Evolutionary conservation across 2,113 vertebrate genomes (phyloP), one percentile per base, ranked within the genome.

Genomic region (Heloderma charlesbogerti): DNA sequence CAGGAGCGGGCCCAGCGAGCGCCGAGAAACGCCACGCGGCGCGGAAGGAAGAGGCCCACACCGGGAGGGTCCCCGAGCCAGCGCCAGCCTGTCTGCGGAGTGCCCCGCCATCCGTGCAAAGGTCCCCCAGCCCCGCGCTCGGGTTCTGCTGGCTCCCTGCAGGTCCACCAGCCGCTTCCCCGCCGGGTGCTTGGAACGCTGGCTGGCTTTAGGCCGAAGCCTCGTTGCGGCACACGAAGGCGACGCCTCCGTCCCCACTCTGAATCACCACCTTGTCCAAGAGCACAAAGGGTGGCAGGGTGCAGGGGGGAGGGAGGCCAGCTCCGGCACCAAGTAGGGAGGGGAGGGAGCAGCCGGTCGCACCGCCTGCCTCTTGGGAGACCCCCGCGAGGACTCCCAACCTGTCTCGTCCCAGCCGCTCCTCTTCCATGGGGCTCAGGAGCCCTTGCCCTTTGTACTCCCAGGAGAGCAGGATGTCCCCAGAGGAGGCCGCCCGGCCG

Each of bases 371-470:
- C 2, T 67, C 54, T 37, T 37, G 34, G 54, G 43, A 29, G 43
- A 27, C 1, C 3, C 29, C 71, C 31, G 12, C 20, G 0, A 6
- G 6, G 1, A 37, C 82, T 40, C 60, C 69, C 10, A 20, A 1
- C 9, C 34, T 34, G 6, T 60, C 87, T 34, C 48, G 8, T 1
- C 75, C 60, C 57, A 22, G 84, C 43, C 40, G 34, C 3, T 81
- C 75, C 1, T 86, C 88, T 31, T 89, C 81, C 63, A 18, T 3
- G 7, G 86, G 45, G 82, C 22, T 57, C 81, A 91, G 92, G 66
- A 93, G 4, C 5, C 94, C 94, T 87, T 96, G 96, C 57, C 60
- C 75, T 48, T 86, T 92, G 89, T 96, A 97, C 63, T 92, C 0
- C 0, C 92, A 92, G 0, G 88, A 93, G 0, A 86, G 67, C 86